Percentiles rank a stretch among this genome's conserved stretches.
These are phyloP conservation scores for Apeltes quadracus DNA, from an alignment of 2,113 vertebrate genomes.

Conservation along the genomic window DNA sequence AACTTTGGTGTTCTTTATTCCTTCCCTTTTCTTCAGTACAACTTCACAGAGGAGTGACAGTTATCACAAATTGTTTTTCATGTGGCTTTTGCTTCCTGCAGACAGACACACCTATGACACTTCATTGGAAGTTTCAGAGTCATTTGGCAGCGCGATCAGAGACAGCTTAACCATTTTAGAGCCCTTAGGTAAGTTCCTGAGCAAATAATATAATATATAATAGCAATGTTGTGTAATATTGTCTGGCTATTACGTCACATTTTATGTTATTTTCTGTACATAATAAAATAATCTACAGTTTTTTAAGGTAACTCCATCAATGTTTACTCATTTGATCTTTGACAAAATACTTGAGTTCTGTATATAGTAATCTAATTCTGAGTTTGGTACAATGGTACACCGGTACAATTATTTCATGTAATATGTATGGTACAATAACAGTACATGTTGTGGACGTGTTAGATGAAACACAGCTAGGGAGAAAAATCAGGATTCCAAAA, in stretches of 20 bases:
- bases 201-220: not conserved
- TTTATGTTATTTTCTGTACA: not conserved
- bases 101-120: constrained; percentile 78
- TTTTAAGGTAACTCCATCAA: not conserved
- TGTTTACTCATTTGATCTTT: not conserved
- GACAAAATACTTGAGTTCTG: no score
- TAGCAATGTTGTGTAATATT: not conserved
- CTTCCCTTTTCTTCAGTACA: not conserved
- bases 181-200: constrained; percentile 38
- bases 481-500: constrained; percentile 57
- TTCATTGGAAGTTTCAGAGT: constrained; percentile 71
- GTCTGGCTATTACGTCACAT: not conserved
- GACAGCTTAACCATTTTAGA: constrained; percentile 54
- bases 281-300: not conserved
- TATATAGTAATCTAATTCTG: not conserved
- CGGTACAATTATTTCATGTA: no score
- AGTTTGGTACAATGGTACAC: no score
- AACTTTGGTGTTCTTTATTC: not conserved
- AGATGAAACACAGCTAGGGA: constrained; percentile 63
- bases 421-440: constrained; percentile 2
- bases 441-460: constrained; percentile 18
- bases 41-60: not conserved
- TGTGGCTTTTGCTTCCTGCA: constrained; percentile 44
- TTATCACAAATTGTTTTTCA: not conserved
- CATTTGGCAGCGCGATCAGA: constrained; percentile 69